Evolutionary conservation across 2,113 vertebrate species (phyloP).

Genomic region (Bubo blakistoni): DNA sequence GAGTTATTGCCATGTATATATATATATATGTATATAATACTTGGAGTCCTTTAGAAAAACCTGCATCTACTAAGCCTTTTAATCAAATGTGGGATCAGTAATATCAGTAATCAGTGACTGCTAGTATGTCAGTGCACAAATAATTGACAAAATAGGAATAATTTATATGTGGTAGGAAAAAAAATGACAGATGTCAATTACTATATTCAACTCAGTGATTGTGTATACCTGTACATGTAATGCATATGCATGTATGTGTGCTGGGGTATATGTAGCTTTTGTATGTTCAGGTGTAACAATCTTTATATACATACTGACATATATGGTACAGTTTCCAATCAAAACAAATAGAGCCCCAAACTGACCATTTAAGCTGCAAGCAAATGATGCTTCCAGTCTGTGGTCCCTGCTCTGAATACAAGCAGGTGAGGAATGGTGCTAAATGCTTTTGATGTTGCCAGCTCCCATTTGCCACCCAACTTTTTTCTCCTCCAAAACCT

Average conservation of each 20-base stretch:
- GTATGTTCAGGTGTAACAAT: not conserved
- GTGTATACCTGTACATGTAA: not conserved
- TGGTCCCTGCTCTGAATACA: conserved; percentile 74
- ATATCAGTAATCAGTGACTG: not conserved
- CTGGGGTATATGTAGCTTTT: not conserved
- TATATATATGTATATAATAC: not conserved
- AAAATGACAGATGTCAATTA: not conserved
- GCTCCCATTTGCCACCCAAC: conserved; percentile 90
- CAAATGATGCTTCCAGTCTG: conserved; percentile 43
- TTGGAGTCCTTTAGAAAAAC: not conserved
- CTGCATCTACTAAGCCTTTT: not conserved
- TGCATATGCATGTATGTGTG: not conserved
- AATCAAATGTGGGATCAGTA: not conserved
- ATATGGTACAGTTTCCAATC: not conserved
- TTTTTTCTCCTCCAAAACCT: conserved; percentile 89
- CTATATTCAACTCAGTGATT: not conserved
- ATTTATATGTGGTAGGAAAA: not conserved
- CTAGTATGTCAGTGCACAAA: not conserved
- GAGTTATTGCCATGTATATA: not conserved
- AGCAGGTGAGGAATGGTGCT: conserved; percentile 87
- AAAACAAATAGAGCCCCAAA: not conserved
- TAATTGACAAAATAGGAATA: not conserved
- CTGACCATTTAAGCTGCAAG: conserved; percentile 23
- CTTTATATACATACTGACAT: not conserved
- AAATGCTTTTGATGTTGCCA: conserved; percentile 90